A percentile compares a stretch with the other conserved stretches of the same genome.
Evolutionary conservation across 2,888 invertebrate genomes (phyloP).

Genomic region (Cheilosia vernalis): DNA sequence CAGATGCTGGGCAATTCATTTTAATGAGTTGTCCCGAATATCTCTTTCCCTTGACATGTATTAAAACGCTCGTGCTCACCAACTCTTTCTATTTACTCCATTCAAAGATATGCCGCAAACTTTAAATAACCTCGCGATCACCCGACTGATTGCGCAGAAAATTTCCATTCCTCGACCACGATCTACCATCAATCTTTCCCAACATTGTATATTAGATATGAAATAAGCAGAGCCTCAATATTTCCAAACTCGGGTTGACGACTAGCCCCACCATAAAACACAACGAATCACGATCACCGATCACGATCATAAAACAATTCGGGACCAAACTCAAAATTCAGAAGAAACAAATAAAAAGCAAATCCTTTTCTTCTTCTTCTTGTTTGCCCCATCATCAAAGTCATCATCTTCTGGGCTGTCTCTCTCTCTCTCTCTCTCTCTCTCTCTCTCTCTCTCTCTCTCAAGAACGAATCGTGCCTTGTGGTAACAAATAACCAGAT

Average conservation of each 20-base stretch:
- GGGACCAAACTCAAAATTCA: slow-evolving; percentile 50
- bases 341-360: slow-evolving; percentile 1
- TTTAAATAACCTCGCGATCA: background rate
- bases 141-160: background rate
- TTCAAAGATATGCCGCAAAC: background rate
- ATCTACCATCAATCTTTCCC: slow-evolving; percentile 47
- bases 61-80: background rate
- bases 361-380: slow-evolving; percentile 40
- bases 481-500: slow-evolving; percentile 70
- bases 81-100: background rate
- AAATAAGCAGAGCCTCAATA: slow-evolving; percentile 16
- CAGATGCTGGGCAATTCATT: too few species aligned
- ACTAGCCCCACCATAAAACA: slow-evolving; percentile 44
- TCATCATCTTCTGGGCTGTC: slow-evolving; percentile 34
- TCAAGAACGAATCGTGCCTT: slow-evolving; percentile 70
- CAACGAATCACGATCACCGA: slow-evolving; percentile 69
- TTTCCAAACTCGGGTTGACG: slow-evolving; percentile 34
- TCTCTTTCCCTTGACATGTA: background rate
- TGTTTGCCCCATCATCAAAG: slow-evolving; percentile 12
- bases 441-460: slow-evolving; percentile 56
- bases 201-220: slow-evolving; percentile 52
- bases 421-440: slow-evolving; percentile 54
- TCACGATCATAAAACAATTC: slow-evolving; percentile 74
- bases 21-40: background rate
- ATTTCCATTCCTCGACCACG: slow-evolving; percentile 45